These are phyloP conservation scores for Euglossa dilemma DNA, from an alignment of 1,140 invertebrate genomes.

Conservation along the genomic window DNA sequence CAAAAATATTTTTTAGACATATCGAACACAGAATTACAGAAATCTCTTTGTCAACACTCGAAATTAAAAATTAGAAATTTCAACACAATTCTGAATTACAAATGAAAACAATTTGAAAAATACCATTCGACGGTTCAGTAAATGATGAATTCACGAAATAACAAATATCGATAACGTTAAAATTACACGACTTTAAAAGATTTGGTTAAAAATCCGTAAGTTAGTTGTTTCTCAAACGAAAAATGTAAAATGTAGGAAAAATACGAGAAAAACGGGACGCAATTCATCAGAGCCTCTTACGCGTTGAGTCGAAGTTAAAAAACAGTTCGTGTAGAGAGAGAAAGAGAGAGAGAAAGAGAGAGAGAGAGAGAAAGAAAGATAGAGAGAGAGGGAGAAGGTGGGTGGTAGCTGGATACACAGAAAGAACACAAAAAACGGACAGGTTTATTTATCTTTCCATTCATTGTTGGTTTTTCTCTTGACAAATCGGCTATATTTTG, in stretches of 20 bases:
- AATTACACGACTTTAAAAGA: background rate
- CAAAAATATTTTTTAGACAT: no score
- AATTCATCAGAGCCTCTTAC: background rate
- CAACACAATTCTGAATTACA: no score
- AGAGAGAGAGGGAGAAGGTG: background rate
- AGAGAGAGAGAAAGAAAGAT: no score
- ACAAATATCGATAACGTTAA: no score
- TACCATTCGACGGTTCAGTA: no score
- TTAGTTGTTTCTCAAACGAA: background rate
- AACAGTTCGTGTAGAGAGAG: background rate
- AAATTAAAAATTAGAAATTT: no score
- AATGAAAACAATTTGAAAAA: no score
- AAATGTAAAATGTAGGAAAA: background rate
- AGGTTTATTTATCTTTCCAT: slow-evolving; percentile 74
- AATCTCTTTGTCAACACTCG: background rate
- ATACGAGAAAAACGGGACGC: background rate
- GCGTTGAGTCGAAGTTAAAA: slow-evolving; percentile 19
- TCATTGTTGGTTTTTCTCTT: slow-evolving; percentile 58
- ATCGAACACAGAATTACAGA: no score
- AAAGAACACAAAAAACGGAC: slow-evolving; percentile 74
- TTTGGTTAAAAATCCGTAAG: background rate
- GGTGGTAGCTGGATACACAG: slow-evolving; percentile 55
- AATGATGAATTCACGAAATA: no score
- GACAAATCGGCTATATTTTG: slow-evolving; percentile 68
- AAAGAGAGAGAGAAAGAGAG: no score